phyloP scores from a whole-genome alignment of 2,797 vertebrate species.

The Australoheros facetus region DNA sequence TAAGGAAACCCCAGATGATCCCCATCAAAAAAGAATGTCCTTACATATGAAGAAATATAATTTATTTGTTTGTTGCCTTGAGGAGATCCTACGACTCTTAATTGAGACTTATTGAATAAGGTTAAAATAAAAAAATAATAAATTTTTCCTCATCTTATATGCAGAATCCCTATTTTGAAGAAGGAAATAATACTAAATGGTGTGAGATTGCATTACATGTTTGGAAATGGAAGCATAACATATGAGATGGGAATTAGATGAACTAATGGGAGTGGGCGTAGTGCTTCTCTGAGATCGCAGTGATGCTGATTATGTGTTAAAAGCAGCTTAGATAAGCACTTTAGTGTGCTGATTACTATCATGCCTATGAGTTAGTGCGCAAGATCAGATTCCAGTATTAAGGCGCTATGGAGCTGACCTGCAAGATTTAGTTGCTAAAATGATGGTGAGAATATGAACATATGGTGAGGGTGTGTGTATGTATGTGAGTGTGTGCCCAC shows the following conservation, averaged over 20 bases:
- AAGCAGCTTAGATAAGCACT: conserved; percentile 66
- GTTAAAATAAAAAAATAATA: conserved; percentile 6
- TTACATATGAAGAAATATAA: conserved; percentile 14
- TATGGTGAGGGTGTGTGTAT: conserved; percentile 19
- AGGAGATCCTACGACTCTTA: conserved; percentile 15
- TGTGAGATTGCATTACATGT: conserved; percentile 21
- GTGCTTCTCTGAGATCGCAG: conserved; percentile 44
- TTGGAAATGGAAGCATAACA: conserved; percentile 33
- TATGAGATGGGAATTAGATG: conserved; percentile 35
- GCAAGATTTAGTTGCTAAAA: conserved; percentile 16
- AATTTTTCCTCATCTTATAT: conserved; percentile 13
- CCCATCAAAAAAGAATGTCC: conserved; percentile 16
- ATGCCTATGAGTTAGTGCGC: conserved; percentile 19
- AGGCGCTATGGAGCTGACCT: conserved; percentile 35
- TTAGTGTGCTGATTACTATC: conserved; percentile 54
- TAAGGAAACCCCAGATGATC: conserved; percentile 22
- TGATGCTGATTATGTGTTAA: conserved; percentile 54
- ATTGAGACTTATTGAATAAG: conserved; percentile 32
- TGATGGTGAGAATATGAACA: conserved; percentile 19
- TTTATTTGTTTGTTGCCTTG: conserved; percentile 34
- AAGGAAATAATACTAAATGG: conserved; percentile 1
- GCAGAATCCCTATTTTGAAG: conserved; percentile 1
- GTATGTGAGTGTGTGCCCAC: not conserved
- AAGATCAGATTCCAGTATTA: conserved; percentile 53
- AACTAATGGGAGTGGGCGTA: conserved; percentile 33